These are phyloP conservation scores for Anguilla pacifica DNA, from an alignment of 2,797 vertebrate species.

Conservation along the genomic window DNA sequence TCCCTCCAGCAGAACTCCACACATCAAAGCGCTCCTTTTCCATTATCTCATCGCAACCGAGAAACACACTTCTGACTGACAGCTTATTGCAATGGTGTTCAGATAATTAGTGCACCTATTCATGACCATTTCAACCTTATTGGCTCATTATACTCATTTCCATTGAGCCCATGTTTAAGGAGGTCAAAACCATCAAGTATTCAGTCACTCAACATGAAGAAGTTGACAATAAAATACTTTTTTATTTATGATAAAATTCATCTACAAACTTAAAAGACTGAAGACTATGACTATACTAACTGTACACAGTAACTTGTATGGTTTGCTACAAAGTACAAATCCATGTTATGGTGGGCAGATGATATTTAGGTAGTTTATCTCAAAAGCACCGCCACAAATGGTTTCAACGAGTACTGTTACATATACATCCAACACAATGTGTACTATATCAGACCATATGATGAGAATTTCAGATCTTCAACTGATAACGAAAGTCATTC, in stretches of 20 bases:
- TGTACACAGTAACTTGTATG: constrained; percentile 53
- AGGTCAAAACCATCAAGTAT: not conserved
- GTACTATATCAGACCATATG: constrained; percentile 37
- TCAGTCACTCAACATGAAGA: not conserved
- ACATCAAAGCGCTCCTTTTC: not conserved
- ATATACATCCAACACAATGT: constrained; percentile 34
- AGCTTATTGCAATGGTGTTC: not conserved
- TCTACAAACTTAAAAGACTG: constrained; percentile 36
- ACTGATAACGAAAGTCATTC: constrained; percentile 50
- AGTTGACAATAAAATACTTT: constrained; percentile 49
- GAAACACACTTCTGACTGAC: not conserved
- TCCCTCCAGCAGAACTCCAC: not conserved
- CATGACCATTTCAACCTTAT: not conserved
- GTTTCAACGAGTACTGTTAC: constrained; percentile 42
- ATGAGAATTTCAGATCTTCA: constrained; percentile 40
- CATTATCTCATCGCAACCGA: not conserved
- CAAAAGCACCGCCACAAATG: constrained; percentile 63
- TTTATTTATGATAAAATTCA: constrained; percentile 57
- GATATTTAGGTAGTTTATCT: constrained; percentile 42
- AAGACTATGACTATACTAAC: constrained; percentile 31
- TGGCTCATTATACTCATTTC: not conserved
- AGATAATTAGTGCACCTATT: not conserved
- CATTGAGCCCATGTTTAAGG: not conserved
- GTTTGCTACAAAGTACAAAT: constrained; percentile 42
- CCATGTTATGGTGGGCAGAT: constrained; percentile 34